Conservation (phyloP, 2,888 invertebrate species). For the Enchytraeus crypticus region DNA sequence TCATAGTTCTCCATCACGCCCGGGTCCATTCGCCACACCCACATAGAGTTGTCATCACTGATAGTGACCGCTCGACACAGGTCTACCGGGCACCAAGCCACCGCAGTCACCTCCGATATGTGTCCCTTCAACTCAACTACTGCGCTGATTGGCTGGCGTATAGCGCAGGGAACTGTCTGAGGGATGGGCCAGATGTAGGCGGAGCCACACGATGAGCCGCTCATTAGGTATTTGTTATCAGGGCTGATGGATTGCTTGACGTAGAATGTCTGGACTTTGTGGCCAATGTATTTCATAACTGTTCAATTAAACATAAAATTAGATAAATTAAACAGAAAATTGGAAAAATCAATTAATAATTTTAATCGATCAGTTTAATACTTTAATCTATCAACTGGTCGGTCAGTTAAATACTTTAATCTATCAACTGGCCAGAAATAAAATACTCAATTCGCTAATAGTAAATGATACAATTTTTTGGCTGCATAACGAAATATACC, state of each 20-base stretch:
- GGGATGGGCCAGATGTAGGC: conserved; percentile 72
- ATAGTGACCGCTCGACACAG: conserved; percentile 19
- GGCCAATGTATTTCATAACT: conserved; percentile 56
- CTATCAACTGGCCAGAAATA: too few species aligned
- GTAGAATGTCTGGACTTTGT: conserved; percentile 72
- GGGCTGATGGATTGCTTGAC: conserved; percentile 73
- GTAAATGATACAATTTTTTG: too few species aligned
- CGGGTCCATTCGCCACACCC: conserved; percentile 24
- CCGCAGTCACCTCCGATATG: conserved; percentile 62
- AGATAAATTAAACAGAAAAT: too few species aligned
- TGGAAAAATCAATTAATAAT: too few species aligned
- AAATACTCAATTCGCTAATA: too few species aligned
- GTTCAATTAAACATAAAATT: too few species aligned
- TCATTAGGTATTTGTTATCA: conserved; percentile 70
- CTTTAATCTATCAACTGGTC: too few species aligned
- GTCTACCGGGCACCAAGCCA: conserved; percentile 25
- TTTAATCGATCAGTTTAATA: too few species aligned
- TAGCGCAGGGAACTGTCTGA: not conserved
- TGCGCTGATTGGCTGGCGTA: conserved; percentile 54
- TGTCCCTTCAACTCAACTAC: conserved; percentile 67
- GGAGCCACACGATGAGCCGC: conserved; percentile 77
- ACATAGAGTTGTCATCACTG: conserved; percentile 23
- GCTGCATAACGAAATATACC: too few species aligned
- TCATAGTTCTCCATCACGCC: too few species aligned
- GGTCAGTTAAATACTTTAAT: too few species aligned